Evolutionary conservation across 2,113 vertebrate genomes (phyloP), one percentile per base, ranked within the genome.

Genomic region (Symphodus melops): DNA sequence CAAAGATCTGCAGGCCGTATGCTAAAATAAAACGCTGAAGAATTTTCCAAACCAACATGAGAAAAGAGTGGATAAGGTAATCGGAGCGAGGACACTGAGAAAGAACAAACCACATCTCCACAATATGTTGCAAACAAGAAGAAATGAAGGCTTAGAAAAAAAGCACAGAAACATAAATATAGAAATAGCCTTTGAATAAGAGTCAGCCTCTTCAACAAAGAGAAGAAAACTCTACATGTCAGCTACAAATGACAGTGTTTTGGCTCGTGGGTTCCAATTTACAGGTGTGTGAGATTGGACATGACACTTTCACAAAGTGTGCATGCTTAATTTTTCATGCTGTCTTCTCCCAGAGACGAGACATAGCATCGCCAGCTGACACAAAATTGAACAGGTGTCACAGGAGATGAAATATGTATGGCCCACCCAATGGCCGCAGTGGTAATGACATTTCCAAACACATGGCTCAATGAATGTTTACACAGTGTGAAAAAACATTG

Each of bases 381-480:
- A 87, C 77, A 89, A 92, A 91, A 93, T 92, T 86, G 87, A 93
- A 93, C 88, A 89, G 86, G 91, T 93, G 92, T 93, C 81, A 79
- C 81, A 73, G 17, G 42, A 86, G 77, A 91, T 92, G 86, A 94
- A 94, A 94, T 92, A 93, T 93, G 92, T 85, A 95, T 91, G 86
- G 91, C 86, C 88, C 90, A 88, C 86, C 86, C 89, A 89, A 82
- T 72, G 85, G 84, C 68, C 68, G 14, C 77, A 84, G 88, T 52
- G 66, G 82, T 65, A 74, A 82, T 93, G 92, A 92, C 92, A 94
- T 93, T 93, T 93, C 87, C 86, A 93, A 91, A 91, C 87, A 90
- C 77, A 79, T 70, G 84, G 90, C 87, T 93, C 84, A 75, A 87
- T 90, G 93, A 91, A 88, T 93, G 93, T 94, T 94, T 93, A 93